A percentile compares a stretch with the other conserved stretches of the same genome.
phyloP scores from a whole-genome alignment of 2,888 invertebrate species.

The Diadegma fenestrale region DNA sequence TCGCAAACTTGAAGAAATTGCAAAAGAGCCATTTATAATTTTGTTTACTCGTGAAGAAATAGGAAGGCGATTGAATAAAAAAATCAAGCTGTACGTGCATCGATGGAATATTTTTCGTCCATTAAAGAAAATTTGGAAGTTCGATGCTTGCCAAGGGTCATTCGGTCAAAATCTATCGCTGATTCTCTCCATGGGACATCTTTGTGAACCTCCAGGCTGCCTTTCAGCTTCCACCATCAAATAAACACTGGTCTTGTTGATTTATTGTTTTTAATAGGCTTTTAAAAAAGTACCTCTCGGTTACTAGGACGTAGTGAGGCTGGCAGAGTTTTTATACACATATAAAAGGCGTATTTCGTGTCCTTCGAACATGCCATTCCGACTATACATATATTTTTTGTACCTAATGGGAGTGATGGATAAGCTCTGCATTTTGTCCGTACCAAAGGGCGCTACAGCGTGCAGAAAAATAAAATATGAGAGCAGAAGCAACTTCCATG shows the following conservation, averaged over 20 bases:
- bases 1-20: not conserved
- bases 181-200: not conserved
- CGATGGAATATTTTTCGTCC: not conserved
- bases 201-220: not conserved
- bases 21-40: not conserved
- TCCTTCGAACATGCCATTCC: conserved; percentile 72
- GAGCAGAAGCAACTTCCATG: not conserved
- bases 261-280: not conserved
- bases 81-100: not conserved
- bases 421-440: conserved; percentile 58
- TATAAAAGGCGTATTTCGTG: conserved; percentile 69
- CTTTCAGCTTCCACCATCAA: conserved; percentile 70
- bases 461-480: conserved; percentile 21
- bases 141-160: not conserved
- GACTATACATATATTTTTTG: conserved; percentile 70
- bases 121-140: not conserved
- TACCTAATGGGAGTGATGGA: conserved; percentile 74
- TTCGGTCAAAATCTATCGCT: not conserved
- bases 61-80: not conserved
- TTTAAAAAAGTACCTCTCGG: not conserved
- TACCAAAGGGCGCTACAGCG: conserved; percentile 20
- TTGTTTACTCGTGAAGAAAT: not conserved
- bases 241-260: conserved; percentile 78
- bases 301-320: conserved; percentile 6
- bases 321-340: conserved; percentile 2